These are phyloP conservation scores for Hypsibius dujardini DNA, from an alignment of 1,140 invertebrate species.

Conservation along the genomic window DNA sequence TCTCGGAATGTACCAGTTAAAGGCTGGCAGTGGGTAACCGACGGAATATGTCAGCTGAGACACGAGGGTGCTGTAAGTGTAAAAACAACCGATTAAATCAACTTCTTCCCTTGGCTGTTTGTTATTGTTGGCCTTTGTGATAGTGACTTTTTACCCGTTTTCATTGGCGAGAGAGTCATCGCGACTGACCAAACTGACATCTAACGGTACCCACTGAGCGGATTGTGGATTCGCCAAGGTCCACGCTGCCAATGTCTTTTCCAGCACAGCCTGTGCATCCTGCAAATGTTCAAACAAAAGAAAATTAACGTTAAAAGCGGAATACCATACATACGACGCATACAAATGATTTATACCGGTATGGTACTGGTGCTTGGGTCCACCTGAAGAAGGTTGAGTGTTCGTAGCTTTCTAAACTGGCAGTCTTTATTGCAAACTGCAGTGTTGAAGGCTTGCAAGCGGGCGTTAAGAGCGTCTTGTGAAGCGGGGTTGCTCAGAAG, in stretches of 20 bases:
- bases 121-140: not conserved
- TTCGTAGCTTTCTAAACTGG: slow-evolving; percentile 4
- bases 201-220: not conserved
- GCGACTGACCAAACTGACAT: not conserved
- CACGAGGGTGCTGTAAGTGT: not conserved
- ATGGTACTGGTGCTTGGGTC: not conserved
- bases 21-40: slow-evolving; percentile 1
- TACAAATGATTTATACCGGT: not conserved
- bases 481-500: not conserved
- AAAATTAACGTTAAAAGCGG: not conserved
- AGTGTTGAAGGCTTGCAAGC: not conserved
- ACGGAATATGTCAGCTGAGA: slow-evolving; percentile 1
- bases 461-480: not conserved
- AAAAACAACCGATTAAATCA: slow-evolving; percentile 4
- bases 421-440: not conserved
- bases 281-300: not conserved
- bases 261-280: not conserved
- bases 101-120: not conserved
- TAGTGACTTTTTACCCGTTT: not conserved
- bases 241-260: not conserved
- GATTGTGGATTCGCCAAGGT: not conserved
- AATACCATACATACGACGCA: not conserved
- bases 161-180: slow-evolving; percentile 8
- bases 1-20: slow-evolving; percentile 15
- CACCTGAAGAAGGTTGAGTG: not conserved